Evolutionary conservation across 2,797 vertebrate genomes (phyloP), one percentile per base, ranked within the genome.

Genomic region (Lophotriccus pileatus): DNA sequence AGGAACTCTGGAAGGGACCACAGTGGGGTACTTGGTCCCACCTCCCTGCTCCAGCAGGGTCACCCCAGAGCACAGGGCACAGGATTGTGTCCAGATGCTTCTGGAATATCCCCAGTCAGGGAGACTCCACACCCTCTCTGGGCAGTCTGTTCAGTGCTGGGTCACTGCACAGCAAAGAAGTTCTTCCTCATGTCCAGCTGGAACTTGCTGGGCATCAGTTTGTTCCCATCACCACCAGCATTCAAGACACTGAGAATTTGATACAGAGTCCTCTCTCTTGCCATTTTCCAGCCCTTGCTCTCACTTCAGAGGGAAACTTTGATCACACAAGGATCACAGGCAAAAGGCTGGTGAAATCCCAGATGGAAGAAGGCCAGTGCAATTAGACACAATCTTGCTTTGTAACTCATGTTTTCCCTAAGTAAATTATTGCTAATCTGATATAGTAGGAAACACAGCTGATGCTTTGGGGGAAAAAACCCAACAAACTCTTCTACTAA

Each of bases 351-450:
- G 15, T 77, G 53, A 85, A 82, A 87, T 59, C 85, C 69, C 90
- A 95, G 55, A 93, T 88, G 80, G 80, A 94, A 76, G 63, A 50
- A 60, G 43, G 60, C 69, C 90, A 93, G 52, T 0, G 0, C 43
- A 91, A 84, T 93, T 88, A 74, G 43, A 58, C 32, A 59, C 28
- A 81, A 56, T 52, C 44, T 22, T 4, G 3, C 59, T 95, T 84
- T 3, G 8, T 60, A 95, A 59, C 50, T 94, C 53, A 53, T 77
- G 24, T 82, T 93, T 94, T 76, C 62, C 32, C 41, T 27, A 87
- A 90, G 69, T 85, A 78, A 91, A 94, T 76, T 66, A 80, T 46
- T 77, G 41, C n/a, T 88, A 70, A 76, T 93, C 82, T 91, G 63
- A 84, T 84, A 73, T 19, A 36, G 32, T 67, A 84, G 25, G 25